Percentiles rank a stretch among this genome's conserved stretches.
Conservation (phyloP, 2,113 vertebrate genomes). For the Tetraodon nigroviridis region DNA sequence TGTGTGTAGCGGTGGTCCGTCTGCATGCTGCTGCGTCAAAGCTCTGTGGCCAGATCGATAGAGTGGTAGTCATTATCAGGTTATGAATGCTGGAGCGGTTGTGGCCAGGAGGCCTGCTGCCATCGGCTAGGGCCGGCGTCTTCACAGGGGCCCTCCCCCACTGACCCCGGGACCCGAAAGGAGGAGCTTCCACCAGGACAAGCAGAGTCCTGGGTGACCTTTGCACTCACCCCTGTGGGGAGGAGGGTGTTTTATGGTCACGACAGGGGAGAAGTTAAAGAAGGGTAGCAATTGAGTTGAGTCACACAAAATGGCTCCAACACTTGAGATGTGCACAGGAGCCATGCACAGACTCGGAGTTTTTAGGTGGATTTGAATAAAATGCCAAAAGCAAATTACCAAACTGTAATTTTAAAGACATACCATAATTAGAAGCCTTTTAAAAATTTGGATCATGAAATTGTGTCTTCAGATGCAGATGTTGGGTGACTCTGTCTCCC, state of each 20-base stretch:
- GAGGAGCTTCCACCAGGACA: slow-evolving; percentile 51
- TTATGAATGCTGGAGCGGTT: slow-evolving; percentile 54
- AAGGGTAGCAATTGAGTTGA: slow-evolving; percentile 35
- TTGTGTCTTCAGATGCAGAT: not conserved
- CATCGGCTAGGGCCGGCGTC: slow-evolving; percentile 43
- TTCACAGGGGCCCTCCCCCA: slow-evolving; percentile 58
- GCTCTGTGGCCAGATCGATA: slow-evolving; percentile 66
- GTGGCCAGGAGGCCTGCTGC: slow-evolving; percentile 32
- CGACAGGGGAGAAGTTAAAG: slow-evolving; percentile 32
- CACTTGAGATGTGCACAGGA: slow-evolving; percentile 12
- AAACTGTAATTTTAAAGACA: not conserved
- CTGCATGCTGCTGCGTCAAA: slow-evolving; percentile 39
- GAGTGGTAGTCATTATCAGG: slow-evolving; percentile 65
- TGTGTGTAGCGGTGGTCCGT: slow-evolving; percentile 37
- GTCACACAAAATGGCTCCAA: slow-evolving; percentile 34
- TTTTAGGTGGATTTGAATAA: no score
- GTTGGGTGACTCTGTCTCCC: slow-evolving; percentile 21
- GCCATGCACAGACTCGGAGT: not conserved
- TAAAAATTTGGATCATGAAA: not conserved
- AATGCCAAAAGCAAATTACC: not conserved
- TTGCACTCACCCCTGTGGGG: slow-evolving; percentile 60
- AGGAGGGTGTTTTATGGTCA: slow-evolving; percentile 44
- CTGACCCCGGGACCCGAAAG: slow-evolving; percentile 54
- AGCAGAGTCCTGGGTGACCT: slow-evolving; percentile 66
- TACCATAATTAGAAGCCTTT: not conserved